These are phyloP conservation scores for Gallinago paraguaiae DNA, from an alignment of 2,113 vertebrate species.

Conservation along the genomic window DNA sequence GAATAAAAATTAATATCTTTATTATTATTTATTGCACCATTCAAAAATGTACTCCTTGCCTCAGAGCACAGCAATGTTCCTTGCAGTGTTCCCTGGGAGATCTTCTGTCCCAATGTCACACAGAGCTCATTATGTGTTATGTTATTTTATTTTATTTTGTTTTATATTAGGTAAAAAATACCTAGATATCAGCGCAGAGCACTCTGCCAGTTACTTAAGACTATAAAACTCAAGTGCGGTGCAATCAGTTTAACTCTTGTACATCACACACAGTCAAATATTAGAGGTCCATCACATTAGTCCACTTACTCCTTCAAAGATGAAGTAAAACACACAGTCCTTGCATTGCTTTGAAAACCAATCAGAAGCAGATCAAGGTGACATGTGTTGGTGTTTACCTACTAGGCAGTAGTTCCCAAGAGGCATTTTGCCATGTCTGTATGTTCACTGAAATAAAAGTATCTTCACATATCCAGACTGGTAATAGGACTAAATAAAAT, in stretches of 20 bases:
- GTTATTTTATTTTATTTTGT: constrained; percentile 45
- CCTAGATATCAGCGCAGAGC: background rate
- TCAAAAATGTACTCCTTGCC: background rate
- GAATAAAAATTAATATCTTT: constrained; percentile 13
- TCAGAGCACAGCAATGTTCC: background rate
- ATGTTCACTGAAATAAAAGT: background rate
- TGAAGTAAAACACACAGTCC: background rate
- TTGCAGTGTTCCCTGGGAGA: background rate
- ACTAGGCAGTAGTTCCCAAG: background rate
- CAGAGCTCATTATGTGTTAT: background rate
- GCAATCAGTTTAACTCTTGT: constrained; percentile 9
- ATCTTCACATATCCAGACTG: background rate
- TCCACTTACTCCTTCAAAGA: background rate
- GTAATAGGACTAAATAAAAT: background rate
- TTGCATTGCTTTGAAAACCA: background rate
- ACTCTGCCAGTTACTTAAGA: background rate
- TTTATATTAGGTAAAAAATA: constrained; percentile 27
- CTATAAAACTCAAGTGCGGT: background rate
- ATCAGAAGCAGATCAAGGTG: background rate
- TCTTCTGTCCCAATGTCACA: background rate
- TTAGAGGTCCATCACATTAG: background rate
- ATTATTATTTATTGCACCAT: constrained; percentile 24
- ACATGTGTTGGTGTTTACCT: background rate
- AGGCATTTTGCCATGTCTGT: background rate
- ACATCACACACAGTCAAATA: background rate